Conservation (phyloP, 2,797 vertebrate genomes). For the Coranthus polyacanthus region DNA sequence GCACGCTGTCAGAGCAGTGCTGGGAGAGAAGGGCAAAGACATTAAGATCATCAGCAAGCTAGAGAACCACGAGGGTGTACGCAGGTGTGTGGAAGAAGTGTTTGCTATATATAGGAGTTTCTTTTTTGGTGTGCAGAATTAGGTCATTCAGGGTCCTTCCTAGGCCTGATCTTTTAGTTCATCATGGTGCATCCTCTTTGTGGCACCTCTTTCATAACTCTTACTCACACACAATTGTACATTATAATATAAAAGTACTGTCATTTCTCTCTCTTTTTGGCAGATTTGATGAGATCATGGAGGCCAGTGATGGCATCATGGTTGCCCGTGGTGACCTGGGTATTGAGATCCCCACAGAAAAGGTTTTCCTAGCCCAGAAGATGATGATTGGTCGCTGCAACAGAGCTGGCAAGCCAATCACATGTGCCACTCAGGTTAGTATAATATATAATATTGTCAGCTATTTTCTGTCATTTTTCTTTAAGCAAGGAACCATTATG, state of each 20-base stretch:
- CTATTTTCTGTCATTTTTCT: neutral
- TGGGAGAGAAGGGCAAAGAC: slow-evolving; percentile 96
- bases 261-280: neutral
- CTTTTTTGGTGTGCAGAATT: neutral
- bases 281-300: slow-evolving; percentile 99
- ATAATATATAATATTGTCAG: neutral
- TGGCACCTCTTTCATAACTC: no score
- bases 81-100: slow-evolving; percentile 83
- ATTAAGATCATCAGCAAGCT: slow-evolving; percentile 99
- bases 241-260: no score
- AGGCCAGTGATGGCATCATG: slow-evolving; percentile 98
- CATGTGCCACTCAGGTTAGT: slow-evolving; percentile 95
- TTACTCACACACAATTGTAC: no score
- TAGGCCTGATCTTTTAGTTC: neutral
- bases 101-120: neutral
- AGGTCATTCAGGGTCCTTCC: neutral
- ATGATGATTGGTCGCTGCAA: slow-evolving; percentile 99
- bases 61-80: slow-evolving; percentile 97
- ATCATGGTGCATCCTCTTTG: neutral
- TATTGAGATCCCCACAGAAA: slow-evolving; percentile 97
- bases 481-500: neutral
- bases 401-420: slow-evolving; percentile 95
- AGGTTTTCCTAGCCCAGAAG: slow-evolving; percentile 98
- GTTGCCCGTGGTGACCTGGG: slow-evolving; percentile 97
- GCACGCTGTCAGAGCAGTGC: slow-evolving; percentile 91